Percentiles rank a stretch among this genome's conserved stretches.
Evolutionary conservation across 2,797 vertebrate species (phyloP).

Genomic region (Neosilurus mollespiculum): DNA sequence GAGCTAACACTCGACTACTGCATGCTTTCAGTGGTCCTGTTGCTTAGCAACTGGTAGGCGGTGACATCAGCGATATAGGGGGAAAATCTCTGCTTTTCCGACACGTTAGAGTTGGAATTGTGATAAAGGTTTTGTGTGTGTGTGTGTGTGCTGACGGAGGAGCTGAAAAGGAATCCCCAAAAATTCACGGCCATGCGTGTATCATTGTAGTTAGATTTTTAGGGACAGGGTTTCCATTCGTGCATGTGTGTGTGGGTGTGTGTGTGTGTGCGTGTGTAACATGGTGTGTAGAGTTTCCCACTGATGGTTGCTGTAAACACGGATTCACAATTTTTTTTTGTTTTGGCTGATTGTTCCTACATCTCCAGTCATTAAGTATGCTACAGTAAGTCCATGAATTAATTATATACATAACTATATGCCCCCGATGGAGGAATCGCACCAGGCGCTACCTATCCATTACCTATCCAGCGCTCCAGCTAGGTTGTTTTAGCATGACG

Average conservation of each 20-base stretch:
- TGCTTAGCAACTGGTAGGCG: constrained; percentile 60
- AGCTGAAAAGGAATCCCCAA: constrained; percentile 1
- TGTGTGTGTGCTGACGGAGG: background rate
- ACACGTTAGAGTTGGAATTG: background rate
- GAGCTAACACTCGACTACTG: constrained; percentile 33
- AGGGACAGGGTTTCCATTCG: background rate
- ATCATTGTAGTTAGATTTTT: background rate
- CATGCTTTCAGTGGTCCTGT: constrained; percentile 52
- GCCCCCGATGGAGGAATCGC: too few species aligned
- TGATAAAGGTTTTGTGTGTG: background rate
- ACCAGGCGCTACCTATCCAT: too few species aligned
- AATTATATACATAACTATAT: too few species aligned
- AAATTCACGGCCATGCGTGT: background rate
- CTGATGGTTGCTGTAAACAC: background rate
- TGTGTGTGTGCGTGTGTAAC: background rate
- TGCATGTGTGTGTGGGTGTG: too few species aligned
- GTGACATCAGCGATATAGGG: constrained; percentile 32
- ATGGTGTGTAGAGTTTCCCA: background rate
- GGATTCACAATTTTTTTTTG: background rate
- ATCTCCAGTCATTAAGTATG: background rate
- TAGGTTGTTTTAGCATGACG: too few species aligned
- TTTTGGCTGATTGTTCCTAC: background rate
- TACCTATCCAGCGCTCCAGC: too few species aligned
- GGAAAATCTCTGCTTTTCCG: constrained; percentile 2
- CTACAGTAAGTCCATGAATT: background rate